phyloP scores from a whole-genome alignment of 2,113 vertebrate species.

The Seriola aureovittata region DNA sequence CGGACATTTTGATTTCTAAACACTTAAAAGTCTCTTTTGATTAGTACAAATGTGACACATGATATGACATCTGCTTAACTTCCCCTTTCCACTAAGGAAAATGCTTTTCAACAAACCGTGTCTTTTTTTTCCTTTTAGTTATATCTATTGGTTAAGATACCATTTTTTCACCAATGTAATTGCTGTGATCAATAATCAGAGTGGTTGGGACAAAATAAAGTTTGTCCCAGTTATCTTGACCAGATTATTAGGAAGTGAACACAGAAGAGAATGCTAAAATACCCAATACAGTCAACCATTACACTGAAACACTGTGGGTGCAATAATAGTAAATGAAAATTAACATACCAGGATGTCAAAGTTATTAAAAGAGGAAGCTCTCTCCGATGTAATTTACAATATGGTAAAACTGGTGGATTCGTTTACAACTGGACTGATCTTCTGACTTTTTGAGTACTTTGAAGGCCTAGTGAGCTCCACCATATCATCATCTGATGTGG shows the following conservation, averaged over 20 bases:
- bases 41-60: not conserved
- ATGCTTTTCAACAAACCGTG: not conserved
- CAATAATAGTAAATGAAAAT: not conserved
- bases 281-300: not conserved
- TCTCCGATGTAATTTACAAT: not conserved
- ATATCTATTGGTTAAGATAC: not conserved
- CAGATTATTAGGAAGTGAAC: not conserved
- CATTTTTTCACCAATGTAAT: not conserved
- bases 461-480: too few species aligned
- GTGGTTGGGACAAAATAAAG: not conserved
- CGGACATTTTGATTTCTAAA: not conserved
- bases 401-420: not conserved
- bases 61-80: not conserved
- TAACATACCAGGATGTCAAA: not conserved
- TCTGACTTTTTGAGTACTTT: not conserved
- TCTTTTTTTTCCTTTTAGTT: not conserved
- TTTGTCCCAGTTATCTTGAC: not conserved
- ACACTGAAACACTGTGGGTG: not conserved
- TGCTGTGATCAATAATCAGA: not conserved
- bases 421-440: not conserved
- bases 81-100: not conserved
- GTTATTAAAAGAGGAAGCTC: constrained; percentile 39
- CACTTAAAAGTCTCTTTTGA: not conserved
- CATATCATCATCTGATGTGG: not conserved
- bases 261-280: not conserved